Conservation (phyloP, 2,113 vertebrate genomes). For the Holacanthus passer region DNA sequence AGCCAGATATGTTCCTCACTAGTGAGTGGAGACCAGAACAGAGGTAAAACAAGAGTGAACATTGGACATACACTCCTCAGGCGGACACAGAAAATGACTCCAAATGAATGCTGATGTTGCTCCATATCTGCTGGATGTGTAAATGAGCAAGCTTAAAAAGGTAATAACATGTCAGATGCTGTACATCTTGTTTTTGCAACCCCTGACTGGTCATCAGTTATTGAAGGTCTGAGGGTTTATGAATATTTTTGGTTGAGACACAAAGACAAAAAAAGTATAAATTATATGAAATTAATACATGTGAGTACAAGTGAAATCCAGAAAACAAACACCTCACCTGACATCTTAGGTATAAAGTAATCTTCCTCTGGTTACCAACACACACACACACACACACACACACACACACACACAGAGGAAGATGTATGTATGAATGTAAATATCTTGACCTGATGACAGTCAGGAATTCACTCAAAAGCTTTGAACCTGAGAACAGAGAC, state of each 20-base stretch:
- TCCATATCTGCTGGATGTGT: not conserved
- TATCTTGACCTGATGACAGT: constrained; percentile 20
- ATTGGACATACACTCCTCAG: not conserved
- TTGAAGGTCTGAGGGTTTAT: not conserved
- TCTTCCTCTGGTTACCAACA: not conserved
- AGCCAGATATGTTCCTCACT: not conserved
- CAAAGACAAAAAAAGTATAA: not conserved
- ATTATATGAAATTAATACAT: not conserved
- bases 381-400: too few relatives aligned
- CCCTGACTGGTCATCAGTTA: not conserved
- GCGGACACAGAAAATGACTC: not conserved
- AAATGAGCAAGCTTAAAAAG: not conserved
- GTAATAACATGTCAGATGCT: not conserved
- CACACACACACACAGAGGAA: not conserved
- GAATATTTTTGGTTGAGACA: not conserved
- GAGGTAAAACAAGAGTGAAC: not conserved
- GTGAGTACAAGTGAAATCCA: not conserved
- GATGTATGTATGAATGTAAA: constrained; percentile 33
- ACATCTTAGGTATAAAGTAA: not conserved
- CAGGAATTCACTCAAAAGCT: constrained; percentile 37
- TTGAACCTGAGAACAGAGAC: constrained; percentile 32
- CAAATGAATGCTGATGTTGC: not conserved
- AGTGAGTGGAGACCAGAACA: not conserved
- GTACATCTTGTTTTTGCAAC: too few relatives aligned
- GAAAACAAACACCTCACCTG: not conserved